These are phyloP conservation scores for Eurois occulta DNA, from an alignment of 2,888 invertebrate species.

Conservation along the genomic window DNA sequence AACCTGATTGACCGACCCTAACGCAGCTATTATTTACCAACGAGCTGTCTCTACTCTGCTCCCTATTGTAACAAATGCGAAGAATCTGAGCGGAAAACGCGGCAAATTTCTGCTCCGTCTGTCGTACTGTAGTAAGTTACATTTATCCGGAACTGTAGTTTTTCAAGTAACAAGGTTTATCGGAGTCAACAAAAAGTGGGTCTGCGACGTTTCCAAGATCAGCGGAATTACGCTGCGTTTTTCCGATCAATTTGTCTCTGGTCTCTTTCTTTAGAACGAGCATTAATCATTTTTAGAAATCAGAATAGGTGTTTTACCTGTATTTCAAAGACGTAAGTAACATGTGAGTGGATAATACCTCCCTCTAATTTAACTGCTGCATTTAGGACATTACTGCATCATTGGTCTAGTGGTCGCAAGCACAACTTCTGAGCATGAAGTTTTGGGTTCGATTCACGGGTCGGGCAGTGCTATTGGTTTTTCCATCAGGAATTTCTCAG, in stretches of 20 bases:
- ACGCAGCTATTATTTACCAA: not conserved
- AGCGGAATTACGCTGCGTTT: not conserved
- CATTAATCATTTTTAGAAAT: not conserved
- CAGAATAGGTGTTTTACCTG: not conserved
- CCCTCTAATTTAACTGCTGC: not conserved
- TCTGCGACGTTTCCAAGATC: not conserved
- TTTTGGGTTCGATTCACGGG: too few relatives aligned
- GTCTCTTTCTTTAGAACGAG: too few relatives aligned
- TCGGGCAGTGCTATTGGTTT: too few relatives aligned
- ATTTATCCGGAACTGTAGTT: conserved; percentile 5
- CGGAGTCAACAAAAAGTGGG: conserved; percentile 1
- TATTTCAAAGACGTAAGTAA: not conserved
- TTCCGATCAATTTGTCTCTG: not conserved
- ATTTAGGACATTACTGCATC: too few relatives aligned
- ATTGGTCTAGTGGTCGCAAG: too few relatives aligned
- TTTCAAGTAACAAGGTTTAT: conserved; percentile 17
- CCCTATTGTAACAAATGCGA: not conserved
- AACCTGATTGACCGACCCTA: not conserved
- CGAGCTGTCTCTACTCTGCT: not conserved
- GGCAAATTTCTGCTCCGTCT: conserved; percentile 10
- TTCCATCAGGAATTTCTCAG: too few relatives aligned
- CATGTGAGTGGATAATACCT: too few relatives aligned
- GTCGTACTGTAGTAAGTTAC: not conserved
- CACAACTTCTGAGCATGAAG: too few relatives aligned
- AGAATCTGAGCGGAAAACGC: conserved; percentile 1